Evolutionary conservation across 2,888 invertebrate genomes (phyloP), one percentile per base, ranked within the genome.

Genomic region (Dolichopus griseipennis): DNA sequence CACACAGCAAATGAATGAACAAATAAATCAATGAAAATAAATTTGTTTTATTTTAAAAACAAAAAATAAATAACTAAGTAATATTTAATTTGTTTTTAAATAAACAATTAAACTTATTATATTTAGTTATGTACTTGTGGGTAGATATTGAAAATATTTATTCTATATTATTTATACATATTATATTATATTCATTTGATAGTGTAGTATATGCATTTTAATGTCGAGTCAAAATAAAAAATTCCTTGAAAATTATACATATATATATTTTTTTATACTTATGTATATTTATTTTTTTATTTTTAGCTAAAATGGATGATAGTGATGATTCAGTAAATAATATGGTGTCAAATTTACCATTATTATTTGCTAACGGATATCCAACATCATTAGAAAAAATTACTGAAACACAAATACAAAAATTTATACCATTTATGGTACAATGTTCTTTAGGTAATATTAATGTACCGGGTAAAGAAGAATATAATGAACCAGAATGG

Each of bases 361-460:
- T 90, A 74, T 81, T 90, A 67, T 89, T 90, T 75, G 86, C 87
- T 72, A 86, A 87, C 77, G 90, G 90, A 73, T 87, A 88, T 78
- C 90, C 90, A 65, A 87, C 86, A 67, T 87, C 88, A 65, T 78
- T 90, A 73, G 84, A 86, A 71, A 85, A 86, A 76, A 87, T 89
- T 73, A 83, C 84, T 37, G 83, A 85, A 76, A 81, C 79, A 68
- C 87, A 89, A 77, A 79, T 90, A 74, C 89, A 90, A 82, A 85
- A 84, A 74, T 90, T 90, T 78, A 86, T 90, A 75, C 87, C 88
- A 71, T 90, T 90, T 77, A 88, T 90, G 88, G 88, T 90, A 73
- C 88, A 89, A 77, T 90, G 89, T 82, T 90, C 90, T 65, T 84
- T 88, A 82, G 89, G 88, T 66, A 86, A 88, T 75, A 85, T 86